Evolutionary conservation across 2,113 vertebrate genomes (phyloP).

Genomic region (Phaetusa simplex): DNA sequence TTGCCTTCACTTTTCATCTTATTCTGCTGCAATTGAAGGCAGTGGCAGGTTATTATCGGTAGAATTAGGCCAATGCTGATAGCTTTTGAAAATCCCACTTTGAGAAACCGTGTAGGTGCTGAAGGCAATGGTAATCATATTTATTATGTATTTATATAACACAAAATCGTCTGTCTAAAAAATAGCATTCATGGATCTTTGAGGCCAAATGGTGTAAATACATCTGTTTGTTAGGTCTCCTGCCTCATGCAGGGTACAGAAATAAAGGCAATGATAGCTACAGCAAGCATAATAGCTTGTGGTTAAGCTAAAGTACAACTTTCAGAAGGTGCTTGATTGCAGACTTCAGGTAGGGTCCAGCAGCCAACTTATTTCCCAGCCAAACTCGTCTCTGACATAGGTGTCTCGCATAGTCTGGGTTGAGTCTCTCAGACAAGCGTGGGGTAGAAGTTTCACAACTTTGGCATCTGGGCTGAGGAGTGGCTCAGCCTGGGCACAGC

Average conservation of each 20-base stretch:
- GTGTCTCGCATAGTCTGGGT: rapidly evolving
- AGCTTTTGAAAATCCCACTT: not conserved
- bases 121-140: not conserved
- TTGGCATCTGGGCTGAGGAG: not conserved
- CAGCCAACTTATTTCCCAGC: not conserved
- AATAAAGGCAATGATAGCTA: not conserved
- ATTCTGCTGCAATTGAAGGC: not conserved
- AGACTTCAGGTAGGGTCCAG: not conserved
- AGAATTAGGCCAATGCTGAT: not conserved
- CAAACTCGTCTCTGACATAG: not conserved
- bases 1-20: not conserved
- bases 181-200: not conserved
- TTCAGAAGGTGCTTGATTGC: not conserved
- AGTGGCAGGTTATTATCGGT: not conserved
- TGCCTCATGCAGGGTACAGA: not conserved
- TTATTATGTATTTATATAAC: not conserved
- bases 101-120: not conserved
- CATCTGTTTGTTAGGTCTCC: not conserved
- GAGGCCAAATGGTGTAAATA: not conserved
- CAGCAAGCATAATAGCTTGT: not conserved
- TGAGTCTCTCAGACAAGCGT: not conserved
- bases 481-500: not conserved
- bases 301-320: not conserved
- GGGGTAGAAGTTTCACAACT: not conserved
- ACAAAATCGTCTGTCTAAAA: not conserved